Conservation (phyloP, 2,888 invertebrate species). For the Aricia artaxerxes region DNA sequence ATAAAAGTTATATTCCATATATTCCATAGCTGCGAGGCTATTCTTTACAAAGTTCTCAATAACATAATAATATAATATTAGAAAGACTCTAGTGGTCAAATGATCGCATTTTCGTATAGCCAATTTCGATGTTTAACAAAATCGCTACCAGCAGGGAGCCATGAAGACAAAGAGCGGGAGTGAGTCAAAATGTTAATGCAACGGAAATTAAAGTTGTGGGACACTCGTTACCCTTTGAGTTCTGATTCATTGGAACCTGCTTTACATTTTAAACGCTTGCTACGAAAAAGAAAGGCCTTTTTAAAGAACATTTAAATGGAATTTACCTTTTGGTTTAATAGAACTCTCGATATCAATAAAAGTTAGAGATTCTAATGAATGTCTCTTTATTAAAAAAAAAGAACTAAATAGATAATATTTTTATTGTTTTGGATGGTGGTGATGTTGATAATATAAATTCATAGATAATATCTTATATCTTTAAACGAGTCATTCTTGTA, state of each 20-base stretch:
- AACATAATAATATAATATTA: no score
- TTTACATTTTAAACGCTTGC: slow-evolving; percentile 24
- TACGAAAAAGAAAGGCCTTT: slow-evolving; percentile 9
- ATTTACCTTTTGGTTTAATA: not conserved
- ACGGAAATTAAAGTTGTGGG: slow-evolving; percentile 79
- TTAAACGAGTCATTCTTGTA: no score
- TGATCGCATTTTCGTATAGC: not conserved
- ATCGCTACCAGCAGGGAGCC: slow-evolving; percentile 33
- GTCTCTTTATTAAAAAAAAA: no score
- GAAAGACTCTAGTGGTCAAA: not conserved
- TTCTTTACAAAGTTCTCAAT: no score
- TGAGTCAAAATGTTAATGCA: slow-evolving; percentile 74
- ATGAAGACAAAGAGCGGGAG: slow-evolving; percentile 63
- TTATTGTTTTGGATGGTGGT: no score
- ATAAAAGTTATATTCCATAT: no score
- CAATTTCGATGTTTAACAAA: not conserved
- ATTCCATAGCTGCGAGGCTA: no score
- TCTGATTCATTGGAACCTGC: slow-evolving; percentile 27
- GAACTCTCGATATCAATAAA: not conserved
- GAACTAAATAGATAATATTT: no score
- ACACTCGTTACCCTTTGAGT: slow-evolving; percentile 68
- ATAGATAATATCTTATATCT: no score
- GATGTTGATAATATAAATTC: no score
- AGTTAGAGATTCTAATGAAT: no score
- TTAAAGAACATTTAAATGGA: not conserved